Evolutionary conservation across 1,140 invertebrate species (phyloP).

Genomic region (Anthonomus grandis): DNA sequence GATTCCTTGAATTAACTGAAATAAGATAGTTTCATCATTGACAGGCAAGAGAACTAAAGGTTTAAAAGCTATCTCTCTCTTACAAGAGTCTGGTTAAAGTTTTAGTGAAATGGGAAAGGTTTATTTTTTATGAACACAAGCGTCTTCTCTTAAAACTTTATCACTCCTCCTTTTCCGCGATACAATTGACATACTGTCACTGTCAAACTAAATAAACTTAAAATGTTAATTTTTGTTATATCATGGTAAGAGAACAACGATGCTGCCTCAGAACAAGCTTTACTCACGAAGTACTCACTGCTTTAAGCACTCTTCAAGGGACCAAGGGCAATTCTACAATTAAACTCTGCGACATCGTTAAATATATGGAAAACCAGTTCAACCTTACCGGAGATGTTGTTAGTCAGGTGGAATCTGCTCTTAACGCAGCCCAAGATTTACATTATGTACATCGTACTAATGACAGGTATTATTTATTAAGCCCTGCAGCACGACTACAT

Average conservation of each 20-base stretch:
- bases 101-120: too few species aligned
- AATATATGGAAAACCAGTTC: conserved; percentile 23
- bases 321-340: conserved; percentile 9
- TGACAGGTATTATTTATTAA: conserved; percentile 21
- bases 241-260: conserved; percentile 9
- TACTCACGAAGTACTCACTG: conserved; percentile 20
- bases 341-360: conserved; percentile 18
- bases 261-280: conserved; percentile 24
- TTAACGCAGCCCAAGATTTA: conserved; percentile 15
- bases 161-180: too few species aligned
- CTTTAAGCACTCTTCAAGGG: conserved; percentile 20
- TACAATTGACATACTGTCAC: too few species aligned
- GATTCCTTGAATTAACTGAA: too few species aligned
- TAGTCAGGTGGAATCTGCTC: conserved; percentile 25
- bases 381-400: conserved; percentile 22
- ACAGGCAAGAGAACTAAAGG: too few species aligned
- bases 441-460: conserved; percentile 20
- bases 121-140: too few species aligned
- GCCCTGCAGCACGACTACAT: conserved; percentile 27
- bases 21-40: too few species aligned
- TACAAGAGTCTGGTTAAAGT: too few species aligned
- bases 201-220: too few species aligned
- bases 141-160: too few species aligned
- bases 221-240: neutral
- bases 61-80: too few species aligned